Percentiles rank a stretch among this genome's conserved stretches.
These are phyloP conservation scores for Eristalis arbustorum DNA, from an alignment of 2,888 invertebrate genomes.

Conservation along the genomic window DNA sequence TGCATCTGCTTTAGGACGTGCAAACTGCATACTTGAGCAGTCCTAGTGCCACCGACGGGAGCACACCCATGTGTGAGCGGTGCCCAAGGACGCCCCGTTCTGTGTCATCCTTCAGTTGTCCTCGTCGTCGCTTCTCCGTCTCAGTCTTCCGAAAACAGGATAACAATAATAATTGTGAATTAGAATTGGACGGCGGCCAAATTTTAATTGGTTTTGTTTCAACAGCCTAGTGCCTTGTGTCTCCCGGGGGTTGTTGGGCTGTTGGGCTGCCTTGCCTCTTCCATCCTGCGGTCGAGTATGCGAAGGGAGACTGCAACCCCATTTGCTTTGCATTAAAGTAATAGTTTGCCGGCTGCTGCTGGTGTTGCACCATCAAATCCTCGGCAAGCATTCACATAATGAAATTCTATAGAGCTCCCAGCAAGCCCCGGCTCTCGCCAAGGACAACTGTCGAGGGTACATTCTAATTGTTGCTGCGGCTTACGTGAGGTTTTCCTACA, in stretches of 20 bases:
- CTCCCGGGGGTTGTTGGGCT: neutral
- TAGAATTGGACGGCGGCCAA: constrained; percentile 70
- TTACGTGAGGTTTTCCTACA: constrained; percentile 20
- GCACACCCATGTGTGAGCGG: constrained; percentile 33
- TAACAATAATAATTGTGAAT: constrained; percentile 71
- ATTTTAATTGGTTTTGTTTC: constrained; percentile 71
- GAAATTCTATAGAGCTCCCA: constrained; percentile 54
- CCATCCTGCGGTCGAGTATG: neutral
- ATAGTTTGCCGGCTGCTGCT: constrained; percentile 56
- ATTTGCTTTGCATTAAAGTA: constrained; percentile 68
- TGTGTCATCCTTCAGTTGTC: constrained; percentile 41
- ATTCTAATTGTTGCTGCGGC: constrained; percentile 62
- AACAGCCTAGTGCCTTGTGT: constrained; percentile 53
- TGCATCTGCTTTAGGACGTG: constrained; percentile 41
- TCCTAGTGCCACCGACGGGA: constrained; percentile 1
- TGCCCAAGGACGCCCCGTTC: neutral
- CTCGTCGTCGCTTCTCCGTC: constrained; percentile 7
- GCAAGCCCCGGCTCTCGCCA: constrained; percentile 23
- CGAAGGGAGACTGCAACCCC: neutral
- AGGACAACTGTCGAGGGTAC: constrained; percentile 25
- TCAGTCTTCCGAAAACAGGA: constrained; percentile 59
- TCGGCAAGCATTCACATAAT: constrained; percentile 62
- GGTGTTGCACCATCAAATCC: constrained; percentile 64
- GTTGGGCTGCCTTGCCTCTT: neutral
- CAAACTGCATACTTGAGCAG: constrained; percentile 64